These are phyloP conservation scores for Myotis daubentonii DNA, from an alignment of 2,797 vertebrate genomes.

Conservation along the genomic window DNA sequence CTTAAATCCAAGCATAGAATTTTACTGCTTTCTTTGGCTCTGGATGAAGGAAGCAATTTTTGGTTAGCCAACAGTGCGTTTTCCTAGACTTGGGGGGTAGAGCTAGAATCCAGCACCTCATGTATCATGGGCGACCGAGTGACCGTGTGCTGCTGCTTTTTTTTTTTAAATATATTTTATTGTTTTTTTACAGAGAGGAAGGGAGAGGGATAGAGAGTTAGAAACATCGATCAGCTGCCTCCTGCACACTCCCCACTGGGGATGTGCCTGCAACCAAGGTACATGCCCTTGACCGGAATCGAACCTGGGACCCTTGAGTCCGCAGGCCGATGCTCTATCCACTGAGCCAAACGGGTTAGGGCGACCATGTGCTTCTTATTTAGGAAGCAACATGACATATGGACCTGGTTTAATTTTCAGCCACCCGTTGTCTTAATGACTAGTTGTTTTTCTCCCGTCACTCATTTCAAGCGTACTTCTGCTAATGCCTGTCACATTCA, in stretches of 20 bases:
- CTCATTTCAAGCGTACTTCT: background rate
- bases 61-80: background rate
- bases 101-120: background rate
- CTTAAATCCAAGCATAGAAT: background rate
- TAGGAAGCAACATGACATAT: background rate
- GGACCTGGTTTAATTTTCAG: background rate
- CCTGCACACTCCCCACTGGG: too few species aligned
- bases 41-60: background rate
- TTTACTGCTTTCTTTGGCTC: background rate
- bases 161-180: too few species aligned
- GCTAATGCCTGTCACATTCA: background rate
- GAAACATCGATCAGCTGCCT: too few species aligned
- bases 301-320: too few species aligned
- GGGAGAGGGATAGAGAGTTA: too few species aligned
- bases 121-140: background rate
- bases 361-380: background rate
- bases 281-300: too few species aligned
- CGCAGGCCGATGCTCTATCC: too few species aligned
- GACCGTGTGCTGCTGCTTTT: background rate
- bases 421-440: background rate
- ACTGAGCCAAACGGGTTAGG: too few species aligned
- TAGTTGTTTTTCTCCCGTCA: background rate
- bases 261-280: too few species aligned
- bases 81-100: background rate
- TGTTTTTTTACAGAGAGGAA: too few species aligned